phyloP scores from a whole-genome alignment of 2,888 invertebrate genomes.

The Nymphalis c-album region DNA sequence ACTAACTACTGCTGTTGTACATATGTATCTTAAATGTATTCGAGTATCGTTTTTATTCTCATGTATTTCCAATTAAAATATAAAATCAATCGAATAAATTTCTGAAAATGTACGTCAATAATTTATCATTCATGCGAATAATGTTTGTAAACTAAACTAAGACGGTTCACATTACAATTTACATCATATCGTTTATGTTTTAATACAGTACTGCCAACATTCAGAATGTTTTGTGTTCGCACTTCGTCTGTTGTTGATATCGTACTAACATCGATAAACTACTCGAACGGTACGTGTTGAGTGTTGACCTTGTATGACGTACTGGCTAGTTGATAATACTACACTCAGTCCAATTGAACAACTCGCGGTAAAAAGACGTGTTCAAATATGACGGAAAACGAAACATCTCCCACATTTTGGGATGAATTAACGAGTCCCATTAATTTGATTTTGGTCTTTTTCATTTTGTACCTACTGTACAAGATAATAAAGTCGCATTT shows the following conservation, averaged over 20 bases:
- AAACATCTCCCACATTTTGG: slow-evolving; percentile 61
- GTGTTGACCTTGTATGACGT: slow-evolving; percentile 45
- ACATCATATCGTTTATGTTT: slow-evolving; percentile 11
- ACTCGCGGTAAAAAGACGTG: slow-evolving; percentile 40
- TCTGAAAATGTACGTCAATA: slow-evolving; percentile 21
- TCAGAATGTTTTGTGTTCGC: neutral
- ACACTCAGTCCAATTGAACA: slow-evolving; percentile 44
- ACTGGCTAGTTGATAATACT: slow-evolving; percentile 43
- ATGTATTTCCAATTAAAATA: neutral
- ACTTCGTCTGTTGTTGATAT: slow-evolving; percentile 21
- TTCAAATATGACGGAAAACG: slow-evolving; percentile 49
- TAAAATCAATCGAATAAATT: neutral
- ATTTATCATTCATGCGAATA: slow-evolving; percentile 29
- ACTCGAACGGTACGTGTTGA: slow-evolving; percentile 42
- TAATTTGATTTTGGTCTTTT: slow-evolving; percentile 63
- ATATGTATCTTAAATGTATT: too few relatives aligned
- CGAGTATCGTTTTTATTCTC: neutral
- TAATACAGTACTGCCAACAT: neutral
- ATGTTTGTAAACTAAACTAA: slow-evolving; percentile 12
- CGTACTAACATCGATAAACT: slow-evolving; percentile 14
- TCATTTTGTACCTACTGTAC: slow-evolving; percentile 81
- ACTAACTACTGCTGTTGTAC: too few relatives aligned
- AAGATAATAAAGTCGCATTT: slow-evolving; percentile 82
- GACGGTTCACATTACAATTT: neutral
- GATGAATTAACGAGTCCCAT: slow-evolving; percentile 73